These are phyloP conservation scores for Merops nubicus DNA, from an alignment of 2,113 vertebrate species.

Conservation along the genomic window DNA sequence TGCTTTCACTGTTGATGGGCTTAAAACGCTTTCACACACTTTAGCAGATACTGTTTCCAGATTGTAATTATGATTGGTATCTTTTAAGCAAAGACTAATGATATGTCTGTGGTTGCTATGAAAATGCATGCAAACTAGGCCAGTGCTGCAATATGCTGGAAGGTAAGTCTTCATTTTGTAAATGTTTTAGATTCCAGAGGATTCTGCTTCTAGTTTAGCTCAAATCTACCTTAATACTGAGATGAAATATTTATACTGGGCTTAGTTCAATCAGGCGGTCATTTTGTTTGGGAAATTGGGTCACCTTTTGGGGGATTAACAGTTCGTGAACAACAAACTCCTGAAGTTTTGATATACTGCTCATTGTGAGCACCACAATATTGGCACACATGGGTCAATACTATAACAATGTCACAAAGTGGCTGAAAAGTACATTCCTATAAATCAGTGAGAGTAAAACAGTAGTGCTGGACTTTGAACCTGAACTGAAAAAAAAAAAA, in stretches of 20 bases:
- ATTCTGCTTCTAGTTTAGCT: background rate
- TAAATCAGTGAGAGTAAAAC: background rate
- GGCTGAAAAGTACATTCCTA: background rate
- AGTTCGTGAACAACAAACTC: background rate
- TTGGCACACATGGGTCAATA: background rate
- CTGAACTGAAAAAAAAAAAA: background rate
- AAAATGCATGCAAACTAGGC: constrained; percentile 4
- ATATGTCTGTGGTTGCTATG: background rate
- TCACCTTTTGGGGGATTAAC: background rate
- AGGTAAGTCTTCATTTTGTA: background rate
- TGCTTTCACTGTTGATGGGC: background rate
- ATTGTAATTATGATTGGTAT: background rate
- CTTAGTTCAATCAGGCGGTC: fast-evolving
- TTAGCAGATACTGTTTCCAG: background rate
- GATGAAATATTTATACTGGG: background rate
- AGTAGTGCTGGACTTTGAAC: background rate
- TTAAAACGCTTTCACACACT: background rate
- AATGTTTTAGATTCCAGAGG: background rate
- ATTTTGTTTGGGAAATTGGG: background rate
- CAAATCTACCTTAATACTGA: background rate
- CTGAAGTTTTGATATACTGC: background rate
- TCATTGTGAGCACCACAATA: fast-evolving
- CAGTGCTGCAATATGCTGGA: background rate
- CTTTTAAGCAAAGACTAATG: background rate
- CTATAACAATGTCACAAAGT: background rate